Conservation (phyloP, 1,140 invertebrate genomes). For the Coelopa frigida region DNA sequence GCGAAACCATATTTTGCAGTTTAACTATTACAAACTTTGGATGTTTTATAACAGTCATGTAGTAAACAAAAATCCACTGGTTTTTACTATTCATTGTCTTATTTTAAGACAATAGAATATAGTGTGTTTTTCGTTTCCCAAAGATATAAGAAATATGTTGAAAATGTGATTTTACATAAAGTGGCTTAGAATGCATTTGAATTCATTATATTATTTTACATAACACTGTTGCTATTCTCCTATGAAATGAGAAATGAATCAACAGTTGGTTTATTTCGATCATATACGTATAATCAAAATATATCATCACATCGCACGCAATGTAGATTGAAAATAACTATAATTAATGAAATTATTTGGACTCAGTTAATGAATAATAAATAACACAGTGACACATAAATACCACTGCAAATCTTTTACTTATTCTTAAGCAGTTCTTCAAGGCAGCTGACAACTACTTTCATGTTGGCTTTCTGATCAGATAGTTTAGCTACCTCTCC, state of each 20-base stretch:
- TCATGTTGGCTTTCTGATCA: slow-evolving; percentile 61
- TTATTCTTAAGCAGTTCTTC: slow-evolving; percentile 51
- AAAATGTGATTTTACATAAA: slow-evolving; percentile 5
- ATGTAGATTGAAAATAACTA: too few species aligned
- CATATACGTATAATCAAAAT: not conserved
- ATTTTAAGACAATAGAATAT: slow-evolving; percentile 44
- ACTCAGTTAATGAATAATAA: slow-evolving; percentile 8
- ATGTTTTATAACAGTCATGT: too few species aligned
- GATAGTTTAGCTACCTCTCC: slow-evolving; percentile 52
- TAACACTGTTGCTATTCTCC: slow-evolving; percentile 12
- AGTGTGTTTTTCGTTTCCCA: slow-evolving; percentile 27
- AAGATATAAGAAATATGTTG: slow-evolving; percentile 8
- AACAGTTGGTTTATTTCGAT: too few species aligned
- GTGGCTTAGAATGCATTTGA: not conserved
- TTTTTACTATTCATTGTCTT: slow-evolving; percentile 41
- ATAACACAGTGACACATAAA: too few species aligned
- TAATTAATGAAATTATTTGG: too few species aligned
- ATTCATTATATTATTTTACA: not conserved
- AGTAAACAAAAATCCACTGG: slow-evolving; percentile 5
- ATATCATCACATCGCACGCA: not conserved
- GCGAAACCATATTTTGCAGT: too few species aligned
- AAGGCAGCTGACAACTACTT: slow-evolving; percentile 51
- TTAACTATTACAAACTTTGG: too few species aligned
- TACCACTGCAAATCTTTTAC: slow-evolving; percentile 6
- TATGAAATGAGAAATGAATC: too few species aligned